A percentile compares a stretch with the other conserved stretches of the same genome.
These are phyloP conservation scores for Irena cyanogastra DNA, from an alignment of 2,113 vertebrate genomes.

Conservation along the genomic window DNA sequence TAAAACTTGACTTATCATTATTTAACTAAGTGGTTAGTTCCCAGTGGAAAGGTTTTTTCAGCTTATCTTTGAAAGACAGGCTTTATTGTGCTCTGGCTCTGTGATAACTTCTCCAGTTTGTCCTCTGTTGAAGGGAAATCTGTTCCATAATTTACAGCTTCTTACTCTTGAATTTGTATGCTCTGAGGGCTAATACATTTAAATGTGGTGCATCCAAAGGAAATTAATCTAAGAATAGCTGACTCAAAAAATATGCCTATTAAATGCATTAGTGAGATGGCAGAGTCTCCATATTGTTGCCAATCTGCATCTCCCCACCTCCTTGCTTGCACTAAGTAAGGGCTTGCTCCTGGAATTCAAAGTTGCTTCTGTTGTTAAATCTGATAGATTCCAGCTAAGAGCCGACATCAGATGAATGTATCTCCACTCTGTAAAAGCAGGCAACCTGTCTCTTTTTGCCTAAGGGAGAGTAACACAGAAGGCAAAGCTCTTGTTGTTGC, in stretches of 20 bases:
- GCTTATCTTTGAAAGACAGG: conserved; percentile 4
- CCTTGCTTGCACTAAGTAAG: neutral
- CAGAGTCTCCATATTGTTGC: neutral
- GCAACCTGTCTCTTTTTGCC: neutral
- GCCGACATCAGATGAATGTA: neutral
- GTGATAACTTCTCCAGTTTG: conserved; percentile 18
- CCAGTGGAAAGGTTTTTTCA: neutral
- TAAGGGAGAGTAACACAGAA: neutral
- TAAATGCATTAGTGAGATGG: neutral
- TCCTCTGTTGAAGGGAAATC: neutral
- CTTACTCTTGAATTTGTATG: neutral
- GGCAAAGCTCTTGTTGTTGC: neutral
- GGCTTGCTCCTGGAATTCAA: neutral
- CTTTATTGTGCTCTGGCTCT: neutral
- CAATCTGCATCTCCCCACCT: neutral
- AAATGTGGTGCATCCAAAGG: neutral
- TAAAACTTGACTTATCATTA: neutral
- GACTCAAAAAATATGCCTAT: neutral
- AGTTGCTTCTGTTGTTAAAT: neutral
- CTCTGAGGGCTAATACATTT: neutral
- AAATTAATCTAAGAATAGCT: neutral
- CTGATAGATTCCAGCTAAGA: neutral
- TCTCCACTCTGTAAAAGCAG: neutral
- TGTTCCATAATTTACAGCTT: conserved; percentile 4
- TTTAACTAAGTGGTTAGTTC: conserved; percentile 4